These are phyloP conservation scores for Taphrorychus bicolor DNA, from an alignment of 2,888 invertebrate genomes.

Conservation along the genomic window DNA sequence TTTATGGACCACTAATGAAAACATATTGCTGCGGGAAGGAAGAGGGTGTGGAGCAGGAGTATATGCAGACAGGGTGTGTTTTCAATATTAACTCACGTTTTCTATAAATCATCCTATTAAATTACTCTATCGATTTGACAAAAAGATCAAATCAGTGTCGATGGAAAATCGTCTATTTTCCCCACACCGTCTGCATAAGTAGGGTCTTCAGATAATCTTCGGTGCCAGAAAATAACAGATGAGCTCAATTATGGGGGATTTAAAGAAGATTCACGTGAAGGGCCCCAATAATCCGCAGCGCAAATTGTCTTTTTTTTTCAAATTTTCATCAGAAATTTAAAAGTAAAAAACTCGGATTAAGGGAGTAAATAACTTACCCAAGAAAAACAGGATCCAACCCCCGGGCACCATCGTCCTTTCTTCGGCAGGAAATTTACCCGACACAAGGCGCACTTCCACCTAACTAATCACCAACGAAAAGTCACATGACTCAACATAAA, in stretches of 20 bases:
- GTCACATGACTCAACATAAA: conserved; percentile 12
- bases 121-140: background rate
- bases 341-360: too few species aligned
- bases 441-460: background rate
- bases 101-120: too few species aligned
- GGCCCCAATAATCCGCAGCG: conserved; percentile 30
- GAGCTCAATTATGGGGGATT: conserved; percentile 34
- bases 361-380: conserved; percentile 13
- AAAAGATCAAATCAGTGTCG: background rate
- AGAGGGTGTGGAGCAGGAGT: background rate
- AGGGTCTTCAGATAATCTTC: conserved; percentile 21
- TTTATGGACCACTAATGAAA: conserved; percentile 30
- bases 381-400: conserved; percentile 8
- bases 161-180: conserved; percentile 21
- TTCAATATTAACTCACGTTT: background rate
- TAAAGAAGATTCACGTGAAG: conserved; percentile 28
- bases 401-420: background rate
- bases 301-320: conserved; percentile 17
- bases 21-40: conserved; percentile 21
- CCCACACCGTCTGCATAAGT: conserved; percentile 25
- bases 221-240: conserved; percentile 34
- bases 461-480: background rate
- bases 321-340: background rate
- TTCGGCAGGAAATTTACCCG: background rate
- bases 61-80: background rate